These are phyloP conservation scores for Tineola bisselliella DNA, from an alignment of 2,888 invertebrate species.

Conservation along the genomic window DNA sequence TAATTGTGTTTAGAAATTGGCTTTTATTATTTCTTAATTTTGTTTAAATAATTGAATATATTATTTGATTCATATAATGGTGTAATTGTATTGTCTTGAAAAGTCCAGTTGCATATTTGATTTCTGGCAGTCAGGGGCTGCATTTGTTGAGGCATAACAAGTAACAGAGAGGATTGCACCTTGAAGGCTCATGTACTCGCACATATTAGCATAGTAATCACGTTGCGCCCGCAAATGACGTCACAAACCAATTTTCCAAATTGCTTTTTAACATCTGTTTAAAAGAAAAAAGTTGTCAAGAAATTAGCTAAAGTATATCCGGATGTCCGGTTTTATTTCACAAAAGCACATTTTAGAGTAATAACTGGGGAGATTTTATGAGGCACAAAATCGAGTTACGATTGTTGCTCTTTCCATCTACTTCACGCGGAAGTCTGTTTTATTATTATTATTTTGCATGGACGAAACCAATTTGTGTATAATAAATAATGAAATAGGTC, in stretches of 20 bases:
- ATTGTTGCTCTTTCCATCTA: neutral
- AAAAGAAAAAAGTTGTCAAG: neutral
- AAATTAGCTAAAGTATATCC: neutral
- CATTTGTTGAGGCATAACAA: neutral
- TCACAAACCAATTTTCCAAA: neutral
- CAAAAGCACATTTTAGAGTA: neutral
- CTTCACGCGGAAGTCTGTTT: neutral
- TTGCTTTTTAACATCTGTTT: constrained; percentile 2
- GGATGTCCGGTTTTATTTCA: neutral
- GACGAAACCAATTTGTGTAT: no score
- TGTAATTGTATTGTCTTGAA: no score
- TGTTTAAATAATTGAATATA: no score
- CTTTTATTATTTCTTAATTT: no score
- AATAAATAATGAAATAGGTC: neutral
- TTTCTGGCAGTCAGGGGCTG: neutral
- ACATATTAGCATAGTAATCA: neutral
- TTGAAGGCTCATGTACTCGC: no score
- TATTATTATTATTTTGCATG: neutral
- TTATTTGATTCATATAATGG: no score
- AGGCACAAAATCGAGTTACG: neutral
- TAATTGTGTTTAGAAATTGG: no score
- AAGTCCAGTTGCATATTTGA: neutral
- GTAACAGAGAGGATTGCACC: no score
- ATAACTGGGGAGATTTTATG: neutral
- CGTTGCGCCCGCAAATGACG: neutral